Evolutionary conservation across 2,797 vertebrate genomes (phyloP).

Genomic region (Helostoma temminkii): DNA sequence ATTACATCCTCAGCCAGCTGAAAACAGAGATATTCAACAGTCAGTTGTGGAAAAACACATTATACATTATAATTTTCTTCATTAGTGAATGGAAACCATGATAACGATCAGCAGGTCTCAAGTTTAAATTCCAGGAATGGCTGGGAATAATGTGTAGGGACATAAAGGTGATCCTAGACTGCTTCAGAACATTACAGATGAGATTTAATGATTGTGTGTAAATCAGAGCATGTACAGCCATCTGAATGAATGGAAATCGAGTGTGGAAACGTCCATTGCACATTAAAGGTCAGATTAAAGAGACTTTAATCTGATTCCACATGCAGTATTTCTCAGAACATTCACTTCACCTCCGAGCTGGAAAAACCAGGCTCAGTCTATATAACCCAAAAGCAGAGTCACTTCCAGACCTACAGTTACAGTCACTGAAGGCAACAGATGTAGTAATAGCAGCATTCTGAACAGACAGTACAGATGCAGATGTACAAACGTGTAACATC

Average conservation of each 20-base stretch:
- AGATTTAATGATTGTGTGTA: conserved; percentile 20
- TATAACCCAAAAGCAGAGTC: background rate
- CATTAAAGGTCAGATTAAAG: conserved; percentile 34
- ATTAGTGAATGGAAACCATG: background rate
- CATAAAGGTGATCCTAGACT: conserved; percentile 19
- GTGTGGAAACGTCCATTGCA: conserved; percentile 28
- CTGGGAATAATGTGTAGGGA: conserved; percentile 8
- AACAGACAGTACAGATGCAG: background rate
- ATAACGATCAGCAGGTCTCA: background rate
- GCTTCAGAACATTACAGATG: conserved; percentile 13
- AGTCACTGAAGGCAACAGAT: background rate
- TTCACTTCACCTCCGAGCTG: conserved; percentile 23
- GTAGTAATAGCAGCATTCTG: background rate
- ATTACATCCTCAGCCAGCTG: conserved; percentile 92
- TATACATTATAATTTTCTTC: background rate
- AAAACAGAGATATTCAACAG: background rate
- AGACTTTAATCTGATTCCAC: conserved; percentile 19
- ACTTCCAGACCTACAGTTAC: background rate
- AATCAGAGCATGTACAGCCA: background rate
- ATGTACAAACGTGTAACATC: background rate
- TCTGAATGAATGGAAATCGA: conserved; percentile 25
- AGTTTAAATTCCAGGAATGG: background rate
- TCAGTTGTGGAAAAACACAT: conserved; percentile 7
- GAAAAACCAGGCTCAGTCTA: background rate
- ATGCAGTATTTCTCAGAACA: conserved; percentile 22